Percentiles rank a stretch among this genome's conserved stretches.
These are phyloP conservation scores for Coelopa pilipes DNA, from an alignment of 2,888 invertebrate species.

Conservation along the genomic window DNA sequence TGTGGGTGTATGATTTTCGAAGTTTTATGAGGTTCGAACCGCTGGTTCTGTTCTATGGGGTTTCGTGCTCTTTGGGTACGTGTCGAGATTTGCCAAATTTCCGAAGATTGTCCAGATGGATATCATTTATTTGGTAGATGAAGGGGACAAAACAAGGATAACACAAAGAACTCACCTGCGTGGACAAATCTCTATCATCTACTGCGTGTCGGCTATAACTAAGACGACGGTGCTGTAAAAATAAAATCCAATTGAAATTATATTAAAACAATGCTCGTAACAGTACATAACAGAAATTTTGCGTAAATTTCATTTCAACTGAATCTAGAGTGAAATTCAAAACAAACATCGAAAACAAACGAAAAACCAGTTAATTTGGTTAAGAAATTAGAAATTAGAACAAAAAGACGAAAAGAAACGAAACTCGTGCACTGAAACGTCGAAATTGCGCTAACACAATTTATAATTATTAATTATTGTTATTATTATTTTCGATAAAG, in stretches of 20 bases:
- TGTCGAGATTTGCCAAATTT: slow-evolving; percentile 49
- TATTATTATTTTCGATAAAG: not conserved
- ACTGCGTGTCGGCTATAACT: slow-evolving; percentile 93
- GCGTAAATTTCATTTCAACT: not conserved
- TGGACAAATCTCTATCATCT: slow-evolving; percentile 86
- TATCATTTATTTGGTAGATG: not conserved
- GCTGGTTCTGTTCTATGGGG: no score
- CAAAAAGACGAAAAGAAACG: not conserved
- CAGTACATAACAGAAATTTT: not conserved
- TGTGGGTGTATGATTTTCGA: no score
- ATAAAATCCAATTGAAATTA: slow-evolving; percentile 42
- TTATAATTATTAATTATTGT: not conserved
- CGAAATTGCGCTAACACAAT: not conserved
- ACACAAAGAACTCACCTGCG: slow-evolving; percentile 71
- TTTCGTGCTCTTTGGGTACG: slow-evolving; percentile 36
- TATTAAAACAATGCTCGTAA: slow-evolving; percentile 12
- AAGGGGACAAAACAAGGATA: not conserved
- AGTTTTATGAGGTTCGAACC: no score
- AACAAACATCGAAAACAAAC: slow-evolving; percentile 37
- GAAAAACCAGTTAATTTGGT: not conserved
- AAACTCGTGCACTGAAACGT: not conserved
- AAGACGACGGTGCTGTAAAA: slow-evolving; percentile 83
- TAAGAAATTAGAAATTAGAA: not conserved
- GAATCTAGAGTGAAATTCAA: slow-evolving; percentile 38
- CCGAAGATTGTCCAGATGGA: not conserved